Percentiles rank a stretch among this genome's conserved stretches.
phyloP scores from a whole-genome alignment of 2,113 vertebrate genomes.

The Chlorodrepanis virens region DNA sequence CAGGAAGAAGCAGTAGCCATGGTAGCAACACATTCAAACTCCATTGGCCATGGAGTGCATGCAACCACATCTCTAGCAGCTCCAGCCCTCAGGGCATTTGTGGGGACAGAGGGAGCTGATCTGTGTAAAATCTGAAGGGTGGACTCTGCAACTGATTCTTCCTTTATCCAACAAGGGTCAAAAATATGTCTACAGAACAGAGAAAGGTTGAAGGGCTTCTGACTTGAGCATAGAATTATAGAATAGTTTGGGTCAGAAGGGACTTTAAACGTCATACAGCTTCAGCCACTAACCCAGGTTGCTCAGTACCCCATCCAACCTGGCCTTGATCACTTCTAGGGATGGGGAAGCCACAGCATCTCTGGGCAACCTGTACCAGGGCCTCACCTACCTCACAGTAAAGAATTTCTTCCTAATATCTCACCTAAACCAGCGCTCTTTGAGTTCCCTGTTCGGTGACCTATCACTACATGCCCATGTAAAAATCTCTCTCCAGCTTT shows the following conservation, averaged over 20 bases:
- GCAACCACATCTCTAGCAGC: not conserved
- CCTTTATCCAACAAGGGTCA: not conserved
- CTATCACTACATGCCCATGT: not conserved
- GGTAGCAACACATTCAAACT: not conserved
- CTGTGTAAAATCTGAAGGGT: not conserved
- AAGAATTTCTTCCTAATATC: not conserved
- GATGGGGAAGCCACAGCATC: not conserved
- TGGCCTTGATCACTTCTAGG: not conserved
- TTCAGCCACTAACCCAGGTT: not conserved
- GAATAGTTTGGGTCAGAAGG: not conserved
- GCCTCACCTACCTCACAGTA: not conserved
- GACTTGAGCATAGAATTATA: not conserved
- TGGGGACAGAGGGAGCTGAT: not conserved
- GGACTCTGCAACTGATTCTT: not conserved
- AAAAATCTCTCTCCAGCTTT: not conserved
- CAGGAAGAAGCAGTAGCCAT: not conserved
- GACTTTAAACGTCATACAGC: not conserved
- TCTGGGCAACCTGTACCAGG: not conserved
- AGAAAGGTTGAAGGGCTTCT: not conserved
- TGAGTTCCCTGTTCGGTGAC: not conserved
- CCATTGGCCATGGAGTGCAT: not conserved
- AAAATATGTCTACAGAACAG: not conserved
- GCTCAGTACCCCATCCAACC: not conserved
- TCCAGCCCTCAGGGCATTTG: not conserved
- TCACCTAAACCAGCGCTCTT: not conserved